phyloP scores from a whole-genome alignment of 1,140 invertebrate species.

The Zaprionus ornatus region DNA sequence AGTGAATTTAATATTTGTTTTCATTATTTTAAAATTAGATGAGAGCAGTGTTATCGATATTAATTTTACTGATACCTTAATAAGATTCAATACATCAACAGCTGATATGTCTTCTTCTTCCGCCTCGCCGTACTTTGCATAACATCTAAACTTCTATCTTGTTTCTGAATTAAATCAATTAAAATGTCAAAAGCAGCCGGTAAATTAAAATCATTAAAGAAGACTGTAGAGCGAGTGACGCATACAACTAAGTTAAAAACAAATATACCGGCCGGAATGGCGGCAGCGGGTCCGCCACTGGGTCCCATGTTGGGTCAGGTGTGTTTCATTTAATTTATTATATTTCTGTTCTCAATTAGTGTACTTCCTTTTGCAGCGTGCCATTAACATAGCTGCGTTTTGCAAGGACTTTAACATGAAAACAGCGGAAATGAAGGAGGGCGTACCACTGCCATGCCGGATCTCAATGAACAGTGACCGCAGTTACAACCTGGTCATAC shows the following conservation, averaged over 20 bases:
- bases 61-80: not conserved
- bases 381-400: conserved; percentile 97
- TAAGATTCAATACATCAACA: not conserved
- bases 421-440: conserved; percentile 96
- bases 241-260: conserved; percentile 90
- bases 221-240: conserved; percentile 89
- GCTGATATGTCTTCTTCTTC: conserved; percentile 30
- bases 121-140: conserved; percentile 51
- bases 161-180: conserved; percentile 42
- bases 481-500: conserved; percentile 92
- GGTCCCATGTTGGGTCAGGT: conserved; percentile 96
- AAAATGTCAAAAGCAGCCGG: conserved; percentile 90
- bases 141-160: conserved; percentile 35
- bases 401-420: conserved; percentile 99
- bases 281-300: conserved; percentile 93
- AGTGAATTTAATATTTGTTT: too few relatives aligned
- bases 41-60: not conserved
- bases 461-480: conserved; percentile 94
- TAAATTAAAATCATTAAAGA: conserved; percentile 88
- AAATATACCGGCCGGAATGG: conserved; percentile 94
- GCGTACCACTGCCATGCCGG: conserved; percentile 94
- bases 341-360: not conserved
- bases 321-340: conserved; percentile 24
- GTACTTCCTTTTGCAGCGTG: conserved; percentile 88
- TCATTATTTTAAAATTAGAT: too few relatives aligned